These are phyloP conservation scores for Desmophyllum pertusum DNA, from an alignment of 92 coral and sea anemone species.

Conservation along the genomic window DNA sequence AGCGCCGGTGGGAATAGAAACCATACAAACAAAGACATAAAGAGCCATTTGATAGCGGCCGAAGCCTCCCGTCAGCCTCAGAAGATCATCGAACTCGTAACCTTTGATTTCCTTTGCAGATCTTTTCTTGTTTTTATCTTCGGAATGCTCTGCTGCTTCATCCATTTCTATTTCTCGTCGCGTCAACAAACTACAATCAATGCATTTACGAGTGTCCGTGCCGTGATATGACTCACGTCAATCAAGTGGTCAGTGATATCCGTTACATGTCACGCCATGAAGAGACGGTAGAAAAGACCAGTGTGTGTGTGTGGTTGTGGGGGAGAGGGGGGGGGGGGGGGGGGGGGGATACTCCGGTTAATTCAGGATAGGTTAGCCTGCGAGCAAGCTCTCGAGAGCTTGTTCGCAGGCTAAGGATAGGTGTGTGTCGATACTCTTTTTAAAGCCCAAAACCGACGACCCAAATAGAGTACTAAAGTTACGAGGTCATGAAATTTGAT, in stretches of 20 bases:
- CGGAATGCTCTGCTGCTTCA: conserved; percentile 2
- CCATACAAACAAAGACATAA: conserved; percentile 63
- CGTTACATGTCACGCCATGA: no score
- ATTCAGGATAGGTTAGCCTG: no score
- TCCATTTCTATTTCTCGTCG: conserved; percentile 4
- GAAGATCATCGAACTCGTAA: conserved; percentile 72
- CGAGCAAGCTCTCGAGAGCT: no score
- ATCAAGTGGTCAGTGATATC: neutral
- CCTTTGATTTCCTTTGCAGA: conserved; percentile 4
- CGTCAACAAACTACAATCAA: neutral
- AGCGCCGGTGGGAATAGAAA: conserved; percentile 77
- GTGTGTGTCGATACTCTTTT: no score
- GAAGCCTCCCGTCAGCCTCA: conserved; percentile 74
- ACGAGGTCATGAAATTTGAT: no score
- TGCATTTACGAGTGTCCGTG: neutral
- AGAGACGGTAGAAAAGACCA: no score
- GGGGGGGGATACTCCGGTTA: no score
- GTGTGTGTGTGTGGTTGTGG: no score
- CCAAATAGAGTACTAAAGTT: no score
- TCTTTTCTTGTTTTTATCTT: neutral
- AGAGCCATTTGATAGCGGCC: conserved; percentile 71
- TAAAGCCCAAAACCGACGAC: no score
- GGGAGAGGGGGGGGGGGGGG: no score
- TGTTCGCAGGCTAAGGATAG: no score
- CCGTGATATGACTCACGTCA: neutral